Evolutionary conservation across 2,797 vertebrate species (phyloP).

Genomic region (Sebastes trivittatus): DNA sequence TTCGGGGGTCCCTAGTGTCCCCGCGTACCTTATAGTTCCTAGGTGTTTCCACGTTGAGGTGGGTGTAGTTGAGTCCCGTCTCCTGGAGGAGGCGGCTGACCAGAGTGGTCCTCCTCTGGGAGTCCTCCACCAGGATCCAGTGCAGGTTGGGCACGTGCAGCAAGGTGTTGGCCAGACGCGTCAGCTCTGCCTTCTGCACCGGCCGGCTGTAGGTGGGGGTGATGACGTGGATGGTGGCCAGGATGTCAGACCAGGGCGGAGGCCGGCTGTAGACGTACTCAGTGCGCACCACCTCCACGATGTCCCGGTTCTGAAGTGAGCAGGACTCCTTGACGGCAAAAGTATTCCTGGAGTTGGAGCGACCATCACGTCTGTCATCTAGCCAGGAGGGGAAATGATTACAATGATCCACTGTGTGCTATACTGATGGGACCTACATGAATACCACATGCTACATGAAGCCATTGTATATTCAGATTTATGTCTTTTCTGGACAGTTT

Average conservation of each 20-base stretch:
- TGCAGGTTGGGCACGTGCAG: constrained; percentile 83
- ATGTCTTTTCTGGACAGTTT: neutral
- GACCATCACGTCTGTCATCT: constrained; percentile 66
- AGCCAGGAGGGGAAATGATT: neutral
- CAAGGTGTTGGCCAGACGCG: constrained; percentile 83
- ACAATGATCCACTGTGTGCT: neutral
- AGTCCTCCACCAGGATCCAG: constrained; percentile 86
- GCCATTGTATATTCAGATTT: neutral
- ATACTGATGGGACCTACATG: neutral
- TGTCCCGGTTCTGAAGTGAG: constrained; percentile 58
- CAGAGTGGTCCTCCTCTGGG: constrained; percentile 63
- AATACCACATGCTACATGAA: neutral
- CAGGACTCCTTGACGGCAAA: constrained; percentile 70
- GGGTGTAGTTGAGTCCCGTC: constrained; percentile 82
- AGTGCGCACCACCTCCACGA: constrained; percentile 71
- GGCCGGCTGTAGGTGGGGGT: constrained; percentile 83
- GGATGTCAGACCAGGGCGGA: constrained; percentile 74
- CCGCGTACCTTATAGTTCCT: constrained; percentile 69
- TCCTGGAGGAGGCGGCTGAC: constrained; percentile 75
- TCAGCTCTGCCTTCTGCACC: constrained; percentile 85
- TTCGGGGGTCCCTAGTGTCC: constrained; percentile 66
- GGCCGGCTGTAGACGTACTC: constrained; percentile 75
- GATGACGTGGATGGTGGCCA: constrained; percentile 79
- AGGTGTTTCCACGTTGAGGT: constrained; percentile 82
- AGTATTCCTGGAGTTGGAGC: constrained; percentile 52